These are phyloP conservation scores for Brachirus orientalis DNA, from an alignment of 2,113 vertebrate genomes.

Conservation along the genomic window DNA sequence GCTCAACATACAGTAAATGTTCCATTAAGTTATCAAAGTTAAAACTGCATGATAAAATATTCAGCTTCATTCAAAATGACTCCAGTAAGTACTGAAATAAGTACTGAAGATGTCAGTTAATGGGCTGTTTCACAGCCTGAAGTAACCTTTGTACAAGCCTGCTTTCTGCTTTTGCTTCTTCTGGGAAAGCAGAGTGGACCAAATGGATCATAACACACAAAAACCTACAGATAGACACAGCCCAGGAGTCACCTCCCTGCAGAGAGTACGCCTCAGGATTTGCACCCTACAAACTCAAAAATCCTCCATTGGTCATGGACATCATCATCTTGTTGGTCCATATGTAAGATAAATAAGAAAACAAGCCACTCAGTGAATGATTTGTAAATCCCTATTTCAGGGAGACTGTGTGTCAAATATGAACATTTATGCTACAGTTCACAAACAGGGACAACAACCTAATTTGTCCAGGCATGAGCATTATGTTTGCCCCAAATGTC, in stretches of 20 bases:
- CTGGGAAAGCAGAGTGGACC: slow-evolving; percentile 35
- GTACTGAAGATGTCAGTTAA: slow-evolving; percentile 13
- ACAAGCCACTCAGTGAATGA: slow-evolving; percentile 45
- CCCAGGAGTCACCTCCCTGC: slow-evolving; percentile 37
- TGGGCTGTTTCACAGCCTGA: slow-evolving; percentile 25
- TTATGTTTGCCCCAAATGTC: slow-evolving; percentile 5
- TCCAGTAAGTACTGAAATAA: slow-evolving; percentile 11
- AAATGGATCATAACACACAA: slow-evolving; percentile 46
- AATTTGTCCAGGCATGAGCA: slow-evolving; percentile 7
- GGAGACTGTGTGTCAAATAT: slow-evolving; percentile 40
- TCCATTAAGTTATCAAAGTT: slow-evolving; percentile 33
- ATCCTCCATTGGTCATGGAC: slow-evolving; percentile 30
- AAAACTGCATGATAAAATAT: slow-evolving; percentile 41
- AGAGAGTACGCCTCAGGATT: slow-evolving; percentile 24
- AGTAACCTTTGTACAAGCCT: slow-evolving; percentile 17
- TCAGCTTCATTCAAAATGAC: slow-evolving; percentile 16
- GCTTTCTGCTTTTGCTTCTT: slow-evolving; percentile 46
- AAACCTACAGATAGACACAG: slow-evolving; percentile 8
- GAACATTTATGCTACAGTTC: slow-evolving; percentile 45
- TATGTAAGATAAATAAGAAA: slow-evolving; percentile 28
- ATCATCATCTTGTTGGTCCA: slow-evolving; percentile 35
- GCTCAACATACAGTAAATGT: neutral
- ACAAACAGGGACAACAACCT: slow-evolving; percentile 6
- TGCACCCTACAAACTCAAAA: slow-evolving; percentile 54
- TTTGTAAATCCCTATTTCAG: slow-evolving; percentile 41